Percentiles rank a stretch among this genome's conserved stretches.
These are phyloP conservation scores for Aleiodes alternator DNA, from an alignment of 2,888 invertebrate genomes.

Conservation along the genomic window DNA sequence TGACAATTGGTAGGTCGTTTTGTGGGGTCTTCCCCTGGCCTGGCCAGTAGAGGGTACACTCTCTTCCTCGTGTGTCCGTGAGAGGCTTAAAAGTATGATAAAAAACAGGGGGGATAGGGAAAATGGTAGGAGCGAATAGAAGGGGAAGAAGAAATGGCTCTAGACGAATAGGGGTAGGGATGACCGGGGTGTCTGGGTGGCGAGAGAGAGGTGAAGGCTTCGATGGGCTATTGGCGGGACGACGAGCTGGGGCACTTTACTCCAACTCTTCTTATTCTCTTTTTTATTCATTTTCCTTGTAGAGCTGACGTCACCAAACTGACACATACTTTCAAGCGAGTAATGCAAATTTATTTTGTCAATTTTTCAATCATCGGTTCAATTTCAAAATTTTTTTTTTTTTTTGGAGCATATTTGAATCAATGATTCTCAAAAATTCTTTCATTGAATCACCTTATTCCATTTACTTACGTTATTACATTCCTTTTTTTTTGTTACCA, in stretches of 20 bases:
- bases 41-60: constrained; percentile 6
- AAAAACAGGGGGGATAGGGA: background rate
- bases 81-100: constrained; percentile 18
- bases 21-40: background rate
- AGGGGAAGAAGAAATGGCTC: constrained; percentile 2
- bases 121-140: background rate
- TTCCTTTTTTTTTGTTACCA: background rate
- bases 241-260: constrained; percentile 29
- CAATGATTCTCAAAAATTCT: background rate
- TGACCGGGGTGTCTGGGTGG: constrained; percentile 32
- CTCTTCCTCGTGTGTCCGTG: constrained; percentile 18
- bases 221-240: constrained; percentile 33
- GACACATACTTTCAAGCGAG: constrained; percentile 67
- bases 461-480: background rate
- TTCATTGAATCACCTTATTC: background rate
- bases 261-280: constrained; percentile 9
- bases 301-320: constrained; percentile 64
- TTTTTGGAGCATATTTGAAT: background rate
- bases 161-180: constrained; percentile 6
- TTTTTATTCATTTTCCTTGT: constrained; percentile 31
- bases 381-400: constrained; percentile 1
- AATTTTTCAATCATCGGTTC: constrained; percentile 22
- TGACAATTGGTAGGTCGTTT: constrained; percentile 11
- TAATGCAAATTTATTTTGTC: constrained; percentile 70
- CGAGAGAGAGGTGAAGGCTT: constrained; percentile 27